phyloP scores from a whole-genome alignment of 1,140 invertebrate species.

The Neuroterus valhalla region DNA sequence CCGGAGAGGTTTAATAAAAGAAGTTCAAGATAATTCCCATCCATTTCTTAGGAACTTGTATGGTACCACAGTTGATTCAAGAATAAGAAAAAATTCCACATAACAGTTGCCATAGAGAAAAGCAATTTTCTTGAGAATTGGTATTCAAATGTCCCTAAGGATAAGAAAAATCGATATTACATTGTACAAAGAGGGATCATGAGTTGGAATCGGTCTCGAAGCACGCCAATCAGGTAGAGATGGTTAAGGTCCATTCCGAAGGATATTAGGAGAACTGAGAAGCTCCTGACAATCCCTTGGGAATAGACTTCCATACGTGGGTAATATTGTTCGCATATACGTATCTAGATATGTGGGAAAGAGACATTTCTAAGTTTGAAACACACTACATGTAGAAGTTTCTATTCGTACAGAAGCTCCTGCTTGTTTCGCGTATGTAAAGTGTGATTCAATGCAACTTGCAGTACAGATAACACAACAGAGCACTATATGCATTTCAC shows the following conservation, averaged over 20 bases:
- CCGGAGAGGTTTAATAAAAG: no score
- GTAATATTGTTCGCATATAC: not conserved
- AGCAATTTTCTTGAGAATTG: slow-evolving; percentile 17
- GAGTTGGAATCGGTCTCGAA: slow-evolving; percentile 5
- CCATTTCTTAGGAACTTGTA: no score
- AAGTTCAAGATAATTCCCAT: no score
- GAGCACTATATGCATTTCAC: not conserved
- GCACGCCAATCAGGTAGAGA: not conserved
- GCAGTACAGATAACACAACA: slow-evolving; percentile 13
- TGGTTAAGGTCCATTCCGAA: slow-evolving; percentile 8
- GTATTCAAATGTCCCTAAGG: slow-evolving; percentile 2
- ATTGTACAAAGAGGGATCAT: not conserved
- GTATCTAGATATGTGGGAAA: not conserved
- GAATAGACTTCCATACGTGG: slow-evolving; percentile 11
- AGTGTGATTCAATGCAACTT: slow-evolving; percentile 21
- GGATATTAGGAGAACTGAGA: slow-evolving; percentile 7
- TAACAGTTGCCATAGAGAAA: slow-evolving; percentile 17
- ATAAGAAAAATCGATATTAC: slow-evolving; percentile 27
- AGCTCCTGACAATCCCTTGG: slow-evolving; percentile 4
- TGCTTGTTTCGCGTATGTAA: slow-evolving; percentile 20
- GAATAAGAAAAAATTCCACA: slow-evolving; percentile 16
- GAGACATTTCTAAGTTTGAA: not conserved
- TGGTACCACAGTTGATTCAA: not conserved
- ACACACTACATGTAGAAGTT: slow-evolving; percentile 2
- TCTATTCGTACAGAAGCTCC: slow-evolving; percentile 17